These are phyloP conservation scores for Heterocephalus glaber DNA, from an alignment of 2,113 vertebrate species.

Conservation along the genomic window DNA sequence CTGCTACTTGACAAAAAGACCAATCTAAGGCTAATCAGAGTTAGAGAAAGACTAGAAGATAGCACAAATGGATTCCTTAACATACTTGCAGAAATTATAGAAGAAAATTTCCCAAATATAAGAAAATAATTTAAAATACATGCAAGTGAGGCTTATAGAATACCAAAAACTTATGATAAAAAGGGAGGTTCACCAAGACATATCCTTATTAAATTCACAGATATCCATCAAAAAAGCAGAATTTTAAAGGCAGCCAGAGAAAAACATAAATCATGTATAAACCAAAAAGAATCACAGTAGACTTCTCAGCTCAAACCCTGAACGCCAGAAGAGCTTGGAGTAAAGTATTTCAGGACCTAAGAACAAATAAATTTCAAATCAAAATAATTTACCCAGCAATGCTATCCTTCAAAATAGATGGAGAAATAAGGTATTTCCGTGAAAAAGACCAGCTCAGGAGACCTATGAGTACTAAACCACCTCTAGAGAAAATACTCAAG, in stretches of 20 bases:
- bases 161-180: too few species aligned
- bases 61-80: too few species aligned
- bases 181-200: too few species aligned
- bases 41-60: too few species aligned
- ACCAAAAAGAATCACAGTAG: not conserved
- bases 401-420: not conserved
- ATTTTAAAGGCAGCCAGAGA: not conserved
- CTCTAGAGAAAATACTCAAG: not conserved
- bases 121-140: too few species aligned
- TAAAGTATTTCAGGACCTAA: not conserved
- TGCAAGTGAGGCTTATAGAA: too few species aligned
- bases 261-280: not conserved
- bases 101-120: too few species aligned
- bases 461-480: not conserved
- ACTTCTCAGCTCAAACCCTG: not conserved
- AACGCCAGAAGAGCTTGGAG: not conserved
- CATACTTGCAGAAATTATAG: too few species aligned
- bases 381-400: not conserved
- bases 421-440: not conserved
- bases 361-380: not conserved
- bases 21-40: too few species aligned
- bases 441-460: not conserved
- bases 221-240: too few species aligned
- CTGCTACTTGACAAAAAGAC: too few species aligned
- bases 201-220: too few species aligned